phyloP scores from a whole-genome alignment of 2,888 invertebrate species.

The Leucozona laternaria region DNA sequence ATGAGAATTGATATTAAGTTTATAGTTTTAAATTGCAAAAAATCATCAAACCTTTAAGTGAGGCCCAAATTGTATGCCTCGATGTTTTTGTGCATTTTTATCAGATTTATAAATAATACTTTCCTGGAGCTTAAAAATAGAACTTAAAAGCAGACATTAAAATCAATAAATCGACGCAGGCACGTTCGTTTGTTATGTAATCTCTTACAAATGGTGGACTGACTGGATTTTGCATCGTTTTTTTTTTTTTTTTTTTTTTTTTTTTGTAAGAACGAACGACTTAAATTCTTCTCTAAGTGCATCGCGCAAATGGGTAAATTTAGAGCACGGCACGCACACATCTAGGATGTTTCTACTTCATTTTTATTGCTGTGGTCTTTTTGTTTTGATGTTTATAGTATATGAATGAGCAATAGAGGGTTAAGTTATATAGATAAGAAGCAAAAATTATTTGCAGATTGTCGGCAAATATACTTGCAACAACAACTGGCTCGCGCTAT shows the following conservation, averaged over 20 bases:
- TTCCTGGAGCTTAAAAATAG: not conserved
- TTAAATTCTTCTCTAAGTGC: slow-evolving; percentile 58
- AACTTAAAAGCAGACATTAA: not conserved
- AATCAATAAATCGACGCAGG: slow-evolving; percentile 31
- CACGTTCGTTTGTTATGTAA: slow-evolving; percentile 59
- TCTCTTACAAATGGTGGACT: slow-evolving; percentile 31
- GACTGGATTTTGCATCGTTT: slow-evolving; percentile 30
- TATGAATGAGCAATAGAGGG: slow-evolving; percentile 1
- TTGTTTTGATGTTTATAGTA: not conserved
- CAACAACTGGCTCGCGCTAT: slow-evolving; percentile 21
- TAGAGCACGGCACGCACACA: slow-evolving; percentile 39
- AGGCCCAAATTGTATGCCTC: not conserved
- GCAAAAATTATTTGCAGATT: slow-evolving; percentile 69
- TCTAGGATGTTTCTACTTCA: not conserved
- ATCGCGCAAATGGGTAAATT: slow-evolving; percentile 56
- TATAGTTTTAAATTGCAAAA: no score
- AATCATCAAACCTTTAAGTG: not conserved
- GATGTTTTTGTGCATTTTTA: not conserved
- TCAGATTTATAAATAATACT: not conserved
- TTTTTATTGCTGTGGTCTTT: slow-evolving; percentile 13
- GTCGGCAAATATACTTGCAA: slow-evolving; percentile 35
- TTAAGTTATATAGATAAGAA: slow-evolving; percentile 59
- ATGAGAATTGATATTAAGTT: no score
- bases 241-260: slow-evolving; percentile 6
- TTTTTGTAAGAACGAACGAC: slow-evolving; percentile 36